Conservation (phyloP, 1,140 invertebrate genomes). For the Ylistrum balloti region DNA sequence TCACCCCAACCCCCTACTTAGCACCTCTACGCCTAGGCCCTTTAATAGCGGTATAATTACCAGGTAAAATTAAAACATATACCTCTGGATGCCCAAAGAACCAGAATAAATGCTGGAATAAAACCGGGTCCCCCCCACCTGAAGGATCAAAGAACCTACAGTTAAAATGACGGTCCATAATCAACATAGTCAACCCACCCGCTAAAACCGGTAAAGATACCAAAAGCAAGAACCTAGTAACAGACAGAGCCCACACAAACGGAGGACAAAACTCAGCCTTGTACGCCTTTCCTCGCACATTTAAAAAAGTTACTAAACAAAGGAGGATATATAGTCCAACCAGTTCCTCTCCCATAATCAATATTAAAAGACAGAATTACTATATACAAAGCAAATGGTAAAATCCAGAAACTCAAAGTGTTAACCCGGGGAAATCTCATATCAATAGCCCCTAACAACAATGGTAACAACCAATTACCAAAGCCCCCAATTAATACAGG, state of each 20-base stretch:
- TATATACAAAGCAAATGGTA: slow-evolving; percentile 86
- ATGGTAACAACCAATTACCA: slow-evolving; percentile 89
- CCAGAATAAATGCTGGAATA: slow-evolving; percentile 91
- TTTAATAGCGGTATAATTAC: too few species aligned
- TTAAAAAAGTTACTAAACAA: slow-evolving; percentile 84
- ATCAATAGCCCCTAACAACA: slow-evolving; percentile 88
- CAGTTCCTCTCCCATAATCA: slow-evolving; percentile 86
- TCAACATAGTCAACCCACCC: slow-evolving; percentile 88
- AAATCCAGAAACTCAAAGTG: slow-evolving; percentile 90
- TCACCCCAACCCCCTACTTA: too few species aligned
- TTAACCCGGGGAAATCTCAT: slow-evolving; percentile 90
- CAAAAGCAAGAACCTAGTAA: slow-evolving; percentile 87
- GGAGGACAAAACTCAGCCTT: slow-evolving; percentile 84
- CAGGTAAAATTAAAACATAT: slow-evolving; percentile 87
- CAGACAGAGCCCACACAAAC: slow-evolving; percentile 87
- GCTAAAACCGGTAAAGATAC: slow-evolving; percentile 88
- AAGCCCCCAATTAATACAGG: slow-evolving; percentile 90
- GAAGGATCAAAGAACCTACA: slow-evolving; percentile 88
- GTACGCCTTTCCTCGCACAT: slow-evolving; percentile 80
- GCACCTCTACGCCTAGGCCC: too few species aligned
- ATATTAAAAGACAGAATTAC: slow-evolving; percentile 85
- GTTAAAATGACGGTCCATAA: slow-evolving; percentile 88
- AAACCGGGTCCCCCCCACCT: slow-evolving; percentile 87
- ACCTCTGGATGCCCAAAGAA: slow-evolving; percentile 91
- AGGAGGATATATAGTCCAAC: slow-evolving; percentile 88